These are phyloP conservation scores for Calliopsis andreniformis DNA, from an alignment of 1,140 invertebrate species.

Conservation along the genomic window DNA sequence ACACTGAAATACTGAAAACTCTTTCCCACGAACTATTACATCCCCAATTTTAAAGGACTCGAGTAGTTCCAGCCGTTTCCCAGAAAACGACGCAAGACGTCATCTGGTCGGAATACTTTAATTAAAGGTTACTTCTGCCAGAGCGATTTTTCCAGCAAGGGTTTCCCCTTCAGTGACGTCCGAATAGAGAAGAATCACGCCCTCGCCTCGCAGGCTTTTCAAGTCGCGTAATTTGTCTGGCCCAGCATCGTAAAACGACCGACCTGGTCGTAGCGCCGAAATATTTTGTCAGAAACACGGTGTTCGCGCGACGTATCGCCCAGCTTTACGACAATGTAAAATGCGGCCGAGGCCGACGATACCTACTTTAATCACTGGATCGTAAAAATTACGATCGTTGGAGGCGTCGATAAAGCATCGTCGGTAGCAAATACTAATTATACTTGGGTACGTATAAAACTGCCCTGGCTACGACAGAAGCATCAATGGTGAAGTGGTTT, in stretches of 20 bases:
- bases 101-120: conserved; percentile 61
- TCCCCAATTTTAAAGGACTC: no score
- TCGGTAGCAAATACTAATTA: conserved; percentile 21
- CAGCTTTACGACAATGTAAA: conserved; percentile 51
- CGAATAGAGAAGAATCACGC: conserved; percentile 30
- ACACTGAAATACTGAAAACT: no score
- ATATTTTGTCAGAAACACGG: conserved; percentile 40
- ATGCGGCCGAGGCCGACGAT: conserved; percentile 29
- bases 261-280: conserved; percentile 14
- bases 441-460: not conserved
- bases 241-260: conserved; percentile 55
- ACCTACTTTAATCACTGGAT: conserved; percentile 39
- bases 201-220: conserved; percentile 29
- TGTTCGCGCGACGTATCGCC: conserved; percentile 13
- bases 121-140: conserved; percentile 60
- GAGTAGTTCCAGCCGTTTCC: no score
- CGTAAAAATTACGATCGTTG: conserved; percentile 21
- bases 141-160: conserved; percentile 39
- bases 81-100: not conserved
- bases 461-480: no score
- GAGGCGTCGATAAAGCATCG: not conserved
- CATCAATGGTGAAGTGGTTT: not conserved
- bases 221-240: conserved; percentile 48
- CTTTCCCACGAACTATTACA: no score
- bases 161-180: conserved; percentile 1